Base-by-base conservation (phyloP, 2,797 vertebrate species). In the Halcyon leucocephala region DNA sequence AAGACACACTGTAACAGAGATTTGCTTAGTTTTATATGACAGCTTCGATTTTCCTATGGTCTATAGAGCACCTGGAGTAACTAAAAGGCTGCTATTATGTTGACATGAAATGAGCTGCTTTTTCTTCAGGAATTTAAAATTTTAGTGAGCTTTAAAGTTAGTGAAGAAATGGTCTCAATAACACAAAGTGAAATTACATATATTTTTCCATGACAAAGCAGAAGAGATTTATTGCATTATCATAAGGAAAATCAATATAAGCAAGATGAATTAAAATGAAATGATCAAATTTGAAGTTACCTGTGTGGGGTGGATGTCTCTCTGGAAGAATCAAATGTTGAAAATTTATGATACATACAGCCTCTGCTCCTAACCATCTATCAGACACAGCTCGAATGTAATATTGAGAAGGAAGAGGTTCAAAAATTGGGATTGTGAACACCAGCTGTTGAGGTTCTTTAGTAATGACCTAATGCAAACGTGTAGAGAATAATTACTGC, bases 381-480 rank as follows among this genome's bases (percentile, higher is more conserved):
- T 99, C 99, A 0, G 99, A 99, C 72, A 99, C 99, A 9, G 99
- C 99, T 82, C 98, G 98, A 93, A 99, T 99, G 95, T 99, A 99
- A 98, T 99, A 99, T 85, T 99, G 99, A 19, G 99, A 99, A 72
- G 99, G 99, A 93, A 99, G 93, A 22, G 99, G 99, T 97, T 99
- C 99, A 97, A 99, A 99, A 97, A 99, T 99, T 37, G 99, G 99
- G 88, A 99, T 99, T 96, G 99, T 99, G 97, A 99, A 99, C 14
- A 99, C 98, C 31, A 99, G 91, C 86, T 99, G 97, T 93, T 99
- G 99, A 52, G 98, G 97, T 97, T 99, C 99, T 91, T 96, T 99
- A 70, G 96, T 97, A 92, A 99, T 98, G 88, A 99, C 99, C 99
- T 99, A 97, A 76, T 39, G 37, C 60, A 96, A 95, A 97, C 1